A percentile compares a stretch with the other conserved stretches of the same genome.
phyloP scores from a whole-genome alignment of 2,797 vertebrate genomes.

The Dicrostonyx torquatus region DNA sequence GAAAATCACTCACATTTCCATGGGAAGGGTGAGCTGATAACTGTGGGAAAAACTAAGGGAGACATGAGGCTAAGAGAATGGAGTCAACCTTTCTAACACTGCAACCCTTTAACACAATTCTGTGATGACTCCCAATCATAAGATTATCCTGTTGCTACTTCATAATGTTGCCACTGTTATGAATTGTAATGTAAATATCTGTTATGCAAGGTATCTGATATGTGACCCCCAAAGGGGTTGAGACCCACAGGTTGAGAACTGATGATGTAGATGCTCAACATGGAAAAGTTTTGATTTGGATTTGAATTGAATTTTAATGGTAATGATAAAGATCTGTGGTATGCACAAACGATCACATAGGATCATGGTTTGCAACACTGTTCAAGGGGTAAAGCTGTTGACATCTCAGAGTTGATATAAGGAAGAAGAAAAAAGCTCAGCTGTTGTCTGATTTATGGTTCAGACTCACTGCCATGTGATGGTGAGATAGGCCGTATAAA shows the following conservation, averaged over 20 bases:
- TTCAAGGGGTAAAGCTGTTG: neutral
- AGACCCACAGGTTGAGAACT: neutral
- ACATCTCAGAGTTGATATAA: neutral
- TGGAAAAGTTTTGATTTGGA: neutral
- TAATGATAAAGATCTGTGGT: neutral
- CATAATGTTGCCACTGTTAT: neutral
- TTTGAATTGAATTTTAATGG: constrained; percentile 28
- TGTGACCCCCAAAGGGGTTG: neutral
- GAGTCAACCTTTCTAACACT: neutral
- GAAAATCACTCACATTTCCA: neutral
- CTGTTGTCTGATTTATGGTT: neutral
- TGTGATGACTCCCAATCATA: neutral
- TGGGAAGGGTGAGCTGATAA: neutral
- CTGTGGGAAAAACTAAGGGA: neutral
- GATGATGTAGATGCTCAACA: neutral
- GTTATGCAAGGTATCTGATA: neutral
- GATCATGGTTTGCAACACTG: neutral
- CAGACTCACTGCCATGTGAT: neutral
- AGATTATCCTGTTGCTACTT: neutral
- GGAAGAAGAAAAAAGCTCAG: constrained; percentile 22
- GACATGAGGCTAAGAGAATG: neutral
- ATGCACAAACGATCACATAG: neutral
- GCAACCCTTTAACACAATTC: neutral
- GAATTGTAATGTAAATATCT: neutral
- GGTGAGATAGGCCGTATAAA: neutral